Evolutionary conservation across 2,888 invertebrate genomes (phyloP), one percentile per base, ranked within the genome.

Genomic region (Drosophila anomalata): DNA sequence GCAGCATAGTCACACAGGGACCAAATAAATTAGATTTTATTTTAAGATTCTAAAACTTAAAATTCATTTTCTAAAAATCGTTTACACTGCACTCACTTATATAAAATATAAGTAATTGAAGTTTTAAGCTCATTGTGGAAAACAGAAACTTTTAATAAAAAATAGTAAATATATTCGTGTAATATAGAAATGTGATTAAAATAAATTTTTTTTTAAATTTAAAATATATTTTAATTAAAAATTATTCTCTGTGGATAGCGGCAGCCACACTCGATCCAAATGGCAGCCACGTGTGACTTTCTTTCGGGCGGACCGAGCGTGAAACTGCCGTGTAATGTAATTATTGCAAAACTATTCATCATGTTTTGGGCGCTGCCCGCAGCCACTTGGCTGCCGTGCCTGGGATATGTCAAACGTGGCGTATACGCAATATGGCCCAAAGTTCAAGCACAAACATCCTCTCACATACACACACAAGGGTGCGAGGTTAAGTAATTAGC

Each of bases 311-410:
- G 58, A 44, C 61, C 57, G 71, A 68, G 65, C 78, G 69, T 75
- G 76, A 86, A 84, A 83, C 73, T 86, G 84, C 87, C 79, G 69
- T 75, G 79, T 83, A 88, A 88, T 86, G 79, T 78, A 88, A 88
- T 85, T 83, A 86, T 83, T 80, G 68, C 69, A 73, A 73, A 85
- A 78, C 87, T 86, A 86, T 85, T 85, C 81, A 85, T 88, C 87
- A 83, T 88, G 84, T 76, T 80, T 62, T 63, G 60, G 59, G 56
- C 69, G 66, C 74, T 79, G 83, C 70, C 74, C 74, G 62, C 59
- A 22, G 22, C 41, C 84, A 71, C 73, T 71, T 83, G 68, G 78
- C 42, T 78, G 70, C 56, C 67, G 65, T 48, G 76, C 54, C 69
- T 65, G 51, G 67, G 67, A 53, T 50, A 68, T 75, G 72, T 78